Evolutionary conservation across 2,888 invertebrate genomes (phyloP), one percentile per base, ranked within the genome.

Genomic region (Ommatoiulus sabulosus): DNA sequence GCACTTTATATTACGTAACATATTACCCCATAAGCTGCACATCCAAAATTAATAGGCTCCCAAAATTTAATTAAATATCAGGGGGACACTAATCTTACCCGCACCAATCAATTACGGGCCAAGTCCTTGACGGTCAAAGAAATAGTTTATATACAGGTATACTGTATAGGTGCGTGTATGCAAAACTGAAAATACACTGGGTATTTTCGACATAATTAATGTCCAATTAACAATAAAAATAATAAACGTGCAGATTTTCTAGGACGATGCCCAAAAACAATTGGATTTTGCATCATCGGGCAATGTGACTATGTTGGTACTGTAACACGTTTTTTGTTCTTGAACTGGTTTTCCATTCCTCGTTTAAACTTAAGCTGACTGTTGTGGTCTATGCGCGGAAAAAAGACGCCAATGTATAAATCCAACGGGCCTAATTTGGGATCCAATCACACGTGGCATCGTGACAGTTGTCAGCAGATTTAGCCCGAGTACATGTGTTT

Each of bases 391-490:
- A n/a, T 72, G 8, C 7, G 24, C 20, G 72, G 24, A 72, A 72
- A 63, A 72, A 7, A 48, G 12, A 48, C 48, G 24, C 24, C 24
- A 72, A 72, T 72, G 72, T 72, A 72, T 24, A 72, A 72, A 72
- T 72, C 72, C 72, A 72, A n/a, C 72, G 24, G 24, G 72, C 72
- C 72, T 72, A 72, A 72, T 72, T 72, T 72, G 72, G 10, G 72
- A 72, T 72, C 72, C 72, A 72, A 72, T 72, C 72, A 72, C 72
- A 72, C 24, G 72, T 72, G 72, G 72, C 72, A 72, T 24, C 72
- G 72, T 72, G 72, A 72, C 72, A 72, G 72, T 72, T 72, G 72
- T 72, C 72, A 72, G 72, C 72, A 72, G 72, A 72, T 72, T 72
- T 72, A 72, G 20, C 72, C 72, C 20, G 24, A 24, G 72, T 24